phyloP scores from a whole-genome alignment of 1,140 invertebrate genomes.

The Heliconius hewitsoni region DNA sequence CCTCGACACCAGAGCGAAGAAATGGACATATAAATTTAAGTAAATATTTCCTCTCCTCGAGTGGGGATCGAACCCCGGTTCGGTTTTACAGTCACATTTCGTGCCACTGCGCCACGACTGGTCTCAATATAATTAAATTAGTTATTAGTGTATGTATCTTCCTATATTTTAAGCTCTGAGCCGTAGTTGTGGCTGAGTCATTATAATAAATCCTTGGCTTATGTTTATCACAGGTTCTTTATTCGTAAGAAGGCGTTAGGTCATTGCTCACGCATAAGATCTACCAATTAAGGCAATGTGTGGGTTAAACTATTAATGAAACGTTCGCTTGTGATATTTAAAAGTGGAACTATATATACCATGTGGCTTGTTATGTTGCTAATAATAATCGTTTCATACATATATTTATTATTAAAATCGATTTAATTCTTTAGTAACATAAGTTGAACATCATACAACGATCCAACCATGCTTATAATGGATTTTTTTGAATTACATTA shows the following conservation, averaged over 20 bases:
- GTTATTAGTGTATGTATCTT: background rate
- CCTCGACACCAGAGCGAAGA: too few relatives aligned
- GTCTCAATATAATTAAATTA: too few relatives aligned
- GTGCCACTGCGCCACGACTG: too few relatives aligned
- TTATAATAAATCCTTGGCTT: constrained; percentile 33
- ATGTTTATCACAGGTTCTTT: constrained; percentile 40
- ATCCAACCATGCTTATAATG: background rate
- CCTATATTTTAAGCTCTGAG: background rate
- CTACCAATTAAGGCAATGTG: constrained; percentile 55
- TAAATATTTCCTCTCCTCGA: too few relatives aligned
- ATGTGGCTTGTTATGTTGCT: background rate
- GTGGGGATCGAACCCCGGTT: too few relatives aligned
- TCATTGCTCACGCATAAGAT: constrained; percentile 56
- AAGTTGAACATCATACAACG: background rate
- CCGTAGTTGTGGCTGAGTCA: background rate
- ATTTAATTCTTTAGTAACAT: background rate
- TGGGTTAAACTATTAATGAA: constrained; percentile 50
- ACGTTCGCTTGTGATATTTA: constrained; percentile 6
- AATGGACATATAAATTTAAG: too few relatives aligned
- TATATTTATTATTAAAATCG: background rate
- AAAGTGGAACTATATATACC: background rate
- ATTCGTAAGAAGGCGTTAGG: constrained; percentile 48
- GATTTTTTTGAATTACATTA: background rate
- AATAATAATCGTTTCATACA: background rate
- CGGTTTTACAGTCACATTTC: too few relatives aligned